A percentile compares a stretch with the other conserved stretches of the same genome.
phyloP scores from a whole-genome alignment of 2,797 vertebrate species.

The Picus viridis region DNA sequence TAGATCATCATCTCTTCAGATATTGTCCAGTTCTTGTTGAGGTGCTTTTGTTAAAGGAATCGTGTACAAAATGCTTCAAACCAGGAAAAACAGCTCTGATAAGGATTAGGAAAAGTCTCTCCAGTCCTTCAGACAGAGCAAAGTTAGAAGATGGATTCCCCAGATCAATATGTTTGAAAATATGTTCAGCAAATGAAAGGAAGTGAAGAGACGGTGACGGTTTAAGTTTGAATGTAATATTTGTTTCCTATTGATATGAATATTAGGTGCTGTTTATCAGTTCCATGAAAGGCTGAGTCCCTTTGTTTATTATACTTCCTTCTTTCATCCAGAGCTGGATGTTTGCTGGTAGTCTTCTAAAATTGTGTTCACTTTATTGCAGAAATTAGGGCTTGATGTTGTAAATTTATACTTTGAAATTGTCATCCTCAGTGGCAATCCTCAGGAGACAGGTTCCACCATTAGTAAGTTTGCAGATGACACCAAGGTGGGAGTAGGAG shows the following conservation, averaged over 20 bases:
- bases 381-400: neutral
- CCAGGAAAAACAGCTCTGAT: neutral
- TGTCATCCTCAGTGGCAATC: neutral
- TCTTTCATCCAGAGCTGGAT: neutral
- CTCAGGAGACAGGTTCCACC: too few relatives aligned
- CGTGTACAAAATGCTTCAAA: neutral
- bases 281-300: neutral
- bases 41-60: neutral
- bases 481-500: too few relatives aligned
- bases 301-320: neutral
- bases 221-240: neutral
- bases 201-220: neutral
- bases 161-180: neutral
- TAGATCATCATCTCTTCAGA: neutral
- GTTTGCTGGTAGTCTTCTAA: neutral
- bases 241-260: neutral
- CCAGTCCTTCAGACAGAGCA: neutral
- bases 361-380: neutral
- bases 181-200: neutral
- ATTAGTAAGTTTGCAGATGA: too few relatives aligned
- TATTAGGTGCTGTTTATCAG: neutral
- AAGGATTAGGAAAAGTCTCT: neutral
- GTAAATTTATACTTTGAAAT: neutral
- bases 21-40: neutral
- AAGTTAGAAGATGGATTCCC: neutral